phyloP scores from a whole-genome alignment of 2,113 vertebrate genomes.

The Antigone vipio region DNA sequence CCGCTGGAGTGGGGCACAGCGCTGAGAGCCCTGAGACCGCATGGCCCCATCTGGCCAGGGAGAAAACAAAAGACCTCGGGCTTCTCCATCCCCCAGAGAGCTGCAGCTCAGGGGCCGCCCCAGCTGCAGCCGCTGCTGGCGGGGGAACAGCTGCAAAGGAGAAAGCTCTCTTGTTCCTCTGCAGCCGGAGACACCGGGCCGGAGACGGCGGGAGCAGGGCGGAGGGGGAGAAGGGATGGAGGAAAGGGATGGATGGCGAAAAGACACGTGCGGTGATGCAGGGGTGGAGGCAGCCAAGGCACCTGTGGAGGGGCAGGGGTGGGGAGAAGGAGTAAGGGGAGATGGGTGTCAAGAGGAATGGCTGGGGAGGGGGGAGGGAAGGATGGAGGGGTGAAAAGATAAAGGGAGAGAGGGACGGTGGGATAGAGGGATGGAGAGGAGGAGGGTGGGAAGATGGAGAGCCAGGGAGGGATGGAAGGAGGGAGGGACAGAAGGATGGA shows the following conservation, averaged over 20 bases:
- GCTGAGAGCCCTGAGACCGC: background rate
- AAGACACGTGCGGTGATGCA: background rate
- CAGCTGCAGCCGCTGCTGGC: constrained; percentile 1
- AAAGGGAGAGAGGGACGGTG: background rate
- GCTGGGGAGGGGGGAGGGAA: background rate
- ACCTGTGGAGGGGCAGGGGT: background rate
- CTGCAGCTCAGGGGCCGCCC: background rate
- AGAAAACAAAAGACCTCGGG: constrained; percentile 43
- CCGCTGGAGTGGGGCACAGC: fast-evolving
- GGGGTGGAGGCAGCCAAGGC: background rate
- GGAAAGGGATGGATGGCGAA: background rate
- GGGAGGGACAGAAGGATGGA: background rate
- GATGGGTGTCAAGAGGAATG: background rate
- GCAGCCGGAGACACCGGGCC: background rate
- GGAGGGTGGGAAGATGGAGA: background rate
- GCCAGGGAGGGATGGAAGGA: background rate
- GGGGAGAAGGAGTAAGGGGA: background rate
- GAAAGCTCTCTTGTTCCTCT: constrained; percentile 35
- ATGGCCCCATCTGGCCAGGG: background rate
- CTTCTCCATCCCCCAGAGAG: background rate
- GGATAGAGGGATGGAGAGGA: background rate
- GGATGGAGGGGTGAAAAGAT: background rate
- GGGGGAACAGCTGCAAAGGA: constrained; percentile 36
- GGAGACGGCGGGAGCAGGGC: background rate
- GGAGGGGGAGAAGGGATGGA: background rate